Evolutionary conservation across 2,113 vertebrate species (phyloP).

Genomic region (Sebastes fasciatus): DNA sequence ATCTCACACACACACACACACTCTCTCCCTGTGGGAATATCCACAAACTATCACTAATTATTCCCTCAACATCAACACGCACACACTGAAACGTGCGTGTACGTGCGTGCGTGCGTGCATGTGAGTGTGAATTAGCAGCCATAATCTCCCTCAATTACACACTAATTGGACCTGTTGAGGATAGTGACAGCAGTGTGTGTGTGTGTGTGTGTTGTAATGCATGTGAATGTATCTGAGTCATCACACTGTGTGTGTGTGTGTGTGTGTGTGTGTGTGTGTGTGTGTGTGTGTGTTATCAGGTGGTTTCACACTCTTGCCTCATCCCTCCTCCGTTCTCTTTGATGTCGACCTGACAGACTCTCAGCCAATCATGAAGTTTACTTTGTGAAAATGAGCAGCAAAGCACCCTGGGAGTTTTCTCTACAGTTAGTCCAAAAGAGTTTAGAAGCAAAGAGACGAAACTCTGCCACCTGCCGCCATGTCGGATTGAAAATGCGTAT

Average conservation of each 20-base stretch:
- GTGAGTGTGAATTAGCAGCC: constrained; percentile 62
- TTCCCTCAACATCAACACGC: constrained; percentile 48
- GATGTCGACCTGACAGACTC: constrained; percentile 57
- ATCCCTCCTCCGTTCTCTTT: constrained; percentile 53
- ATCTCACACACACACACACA: constrained; percentile 20
- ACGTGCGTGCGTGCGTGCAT: not conserved
- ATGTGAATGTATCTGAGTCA: not conserved
- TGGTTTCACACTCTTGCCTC: constrained; percentile 76
- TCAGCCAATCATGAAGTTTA: constrained; percentile 40
- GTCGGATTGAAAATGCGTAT: too few relatives aligned
- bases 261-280: constrained; percentile 20
- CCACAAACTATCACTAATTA: constrained; percentile 62
- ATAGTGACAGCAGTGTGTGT: constrained; percentile 46
- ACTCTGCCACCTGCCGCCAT: too few relatives aligned
- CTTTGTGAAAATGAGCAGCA: constrained; percentile 17
- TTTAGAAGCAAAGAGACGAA: too few relatives aligned
- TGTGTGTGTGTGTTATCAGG: constrained; percentile 17
- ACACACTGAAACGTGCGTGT: not conserved
- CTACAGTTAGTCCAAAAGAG: too few relatives aligned
- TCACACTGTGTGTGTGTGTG: constrained; percentile 4
- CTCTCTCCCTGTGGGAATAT: constrained; percentile 51
- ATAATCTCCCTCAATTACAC: constrained; percentile 74
- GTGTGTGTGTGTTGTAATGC: constrained; percentile 25
- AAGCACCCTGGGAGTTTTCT: constrained; percentile 17
- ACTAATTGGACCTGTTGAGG: constrained; percentile 72